Percentiles rank a stretch among this genome's conserved stretches.
These are phyloP conservation scores for Diadema setosum DNA, from an alignment of 35 echinoderm and acorn worm genomes.

Conservation along the genomic window DNA sequence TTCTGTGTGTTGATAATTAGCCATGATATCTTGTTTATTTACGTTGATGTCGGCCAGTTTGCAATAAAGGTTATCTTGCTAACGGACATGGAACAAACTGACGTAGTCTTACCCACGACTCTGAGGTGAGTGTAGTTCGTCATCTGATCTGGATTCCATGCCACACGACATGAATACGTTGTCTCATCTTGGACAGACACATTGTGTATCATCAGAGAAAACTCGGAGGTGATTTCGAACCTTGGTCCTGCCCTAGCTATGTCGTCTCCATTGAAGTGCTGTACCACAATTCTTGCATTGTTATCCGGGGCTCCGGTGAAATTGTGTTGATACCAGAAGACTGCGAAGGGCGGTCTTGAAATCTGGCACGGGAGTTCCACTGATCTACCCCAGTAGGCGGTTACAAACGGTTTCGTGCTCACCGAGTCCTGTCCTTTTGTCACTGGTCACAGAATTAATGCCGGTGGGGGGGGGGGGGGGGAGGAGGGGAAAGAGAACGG, in stretches of 20 bases:
- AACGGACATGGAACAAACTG: too few species aligned
- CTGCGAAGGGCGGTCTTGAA: neutral
- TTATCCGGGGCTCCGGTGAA: neutral
- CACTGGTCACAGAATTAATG: neutral
- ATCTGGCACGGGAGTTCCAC: neutral
- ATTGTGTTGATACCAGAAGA: neutral
- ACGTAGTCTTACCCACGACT: neutral
- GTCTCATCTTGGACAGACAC: neutral
- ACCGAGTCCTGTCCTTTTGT: too few species aligned
- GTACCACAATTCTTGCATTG: neutral
- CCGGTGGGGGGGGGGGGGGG: too few species aligned
- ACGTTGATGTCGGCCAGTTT: too few species aligned
- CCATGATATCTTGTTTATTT: too few species aligned
- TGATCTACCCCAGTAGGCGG: neutral
- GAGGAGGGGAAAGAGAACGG: neutral
- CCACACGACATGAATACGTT: neutral
- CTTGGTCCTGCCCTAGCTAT: neutral
- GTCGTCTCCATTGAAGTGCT: neutral
- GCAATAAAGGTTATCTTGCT: too few species aligned
- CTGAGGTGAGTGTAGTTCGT: neutral
- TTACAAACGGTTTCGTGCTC: neutral
- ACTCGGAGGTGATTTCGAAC: neutral
- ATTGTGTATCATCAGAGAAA: neutral
- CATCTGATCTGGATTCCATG: neutral
- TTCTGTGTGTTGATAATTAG: too few species aligned